Evolutionary conservation across 2,797 vertebrate species (phyloP), one percentile per base, ranked within the genome.

Genomic region (Pterois miles): DNA sequence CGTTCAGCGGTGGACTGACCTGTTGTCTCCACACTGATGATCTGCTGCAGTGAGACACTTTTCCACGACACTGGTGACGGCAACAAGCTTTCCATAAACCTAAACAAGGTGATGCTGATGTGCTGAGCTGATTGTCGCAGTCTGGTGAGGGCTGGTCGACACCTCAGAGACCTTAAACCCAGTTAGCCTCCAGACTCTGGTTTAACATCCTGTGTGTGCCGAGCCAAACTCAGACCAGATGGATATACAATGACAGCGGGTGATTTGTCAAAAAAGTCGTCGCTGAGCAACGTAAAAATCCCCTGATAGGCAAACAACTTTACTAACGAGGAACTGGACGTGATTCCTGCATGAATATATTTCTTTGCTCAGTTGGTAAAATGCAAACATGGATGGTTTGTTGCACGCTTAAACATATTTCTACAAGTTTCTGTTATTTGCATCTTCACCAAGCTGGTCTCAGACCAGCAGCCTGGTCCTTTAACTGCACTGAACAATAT

Each of bases 71-170:
- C 31, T 7, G 31, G 31, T 33, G 31, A n/a, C n/a, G 5, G 13
- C 38, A 40, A 40, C 38, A 46, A 46, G 43, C 43, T 46, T 20
- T 6, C 9, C 22, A 8, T 38, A 4, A 50, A 73, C 52, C 74
- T 5, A 13, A 79, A 84, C 5, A 8, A 7, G 63, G 11, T 50
- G 50, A 74, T n/a, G 69, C 36, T 8, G 65, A 79, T 65, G 82
- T 43, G 54, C 75, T 53, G 79, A 80, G 80, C 3, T 86, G 86
- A 87, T 81, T 84, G 83, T 87, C 74, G 27, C 75, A n/a, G 59
- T 79, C 65, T 5, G 62, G 65, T 84, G 67, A 1, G 13, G 20
- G 25, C 56, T 0, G 77, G 54, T 36, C 0, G 23, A 66, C 74
- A 22, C 69, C 59, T 46, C 68, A 0, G 18, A 54, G 22, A 80